Conservation (phyloP, 2,113 vertebrate genomes). For the Nerophis ophidion region DNA sequence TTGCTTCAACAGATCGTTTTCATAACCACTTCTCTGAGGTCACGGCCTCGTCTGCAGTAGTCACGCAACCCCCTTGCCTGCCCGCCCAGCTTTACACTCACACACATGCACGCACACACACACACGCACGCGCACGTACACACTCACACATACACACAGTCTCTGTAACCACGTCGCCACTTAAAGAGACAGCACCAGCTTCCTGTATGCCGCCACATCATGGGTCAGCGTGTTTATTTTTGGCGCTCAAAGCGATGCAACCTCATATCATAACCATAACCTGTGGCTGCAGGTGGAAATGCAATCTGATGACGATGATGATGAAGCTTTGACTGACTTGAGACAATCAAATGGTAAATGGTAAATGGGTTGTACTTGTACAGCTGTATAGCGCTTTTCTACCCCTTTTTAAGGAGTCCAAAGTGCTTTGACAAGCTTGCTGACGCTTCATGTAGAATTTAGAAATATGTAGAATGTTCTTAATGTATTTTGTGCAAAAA, state of each 20-base stretch:
- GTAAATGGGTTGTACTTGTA: no score
- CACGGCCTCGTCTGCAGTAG: conserved; percentile 81
- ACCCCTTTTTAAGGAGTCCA: no score
- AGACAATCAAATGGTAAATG: no score
- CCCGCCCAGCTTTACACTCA: conserved; percentile 62
- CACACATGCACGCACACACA: conserved; percentile 17
- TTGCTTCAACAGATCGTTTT: conserved; percentile 82
- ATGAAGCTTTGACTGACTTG: not conserved
- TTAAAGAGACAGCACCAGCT: conserved; percentile 68
- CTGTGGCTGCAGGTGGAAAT: conserved; percentile 41
- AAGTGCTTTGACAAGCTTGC: no score
- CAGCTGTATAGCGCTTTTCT: no score
- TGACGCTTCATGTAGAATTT: conserved; percentile 8
- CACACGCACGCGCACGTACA: conserved; percentile 18
- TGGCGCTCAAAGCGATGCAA: conserved; percentile 32
- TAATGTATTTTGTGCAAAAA: no score
- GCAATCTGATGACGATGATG: conserved; percentile 15
- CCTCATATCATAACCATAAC: conserved; percentile 21
- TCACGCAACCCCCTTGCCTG: conserved; percentile 82
- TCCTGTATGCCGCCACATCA: conserved; percentile 45
- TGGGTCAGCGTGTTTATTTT: conserved; percentile 62
- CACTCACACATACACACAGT: conserved; percentile 34
- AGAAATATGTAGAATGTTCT: not conserved
- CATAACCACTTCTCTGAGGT: conserved; percentile 87
- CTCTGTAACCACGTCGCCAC: conserved; percentile 27